Base-by-base conservation (phyloP, 1,140 invertebrate genomes). In the Rhagoletis pomonella region DNA sequence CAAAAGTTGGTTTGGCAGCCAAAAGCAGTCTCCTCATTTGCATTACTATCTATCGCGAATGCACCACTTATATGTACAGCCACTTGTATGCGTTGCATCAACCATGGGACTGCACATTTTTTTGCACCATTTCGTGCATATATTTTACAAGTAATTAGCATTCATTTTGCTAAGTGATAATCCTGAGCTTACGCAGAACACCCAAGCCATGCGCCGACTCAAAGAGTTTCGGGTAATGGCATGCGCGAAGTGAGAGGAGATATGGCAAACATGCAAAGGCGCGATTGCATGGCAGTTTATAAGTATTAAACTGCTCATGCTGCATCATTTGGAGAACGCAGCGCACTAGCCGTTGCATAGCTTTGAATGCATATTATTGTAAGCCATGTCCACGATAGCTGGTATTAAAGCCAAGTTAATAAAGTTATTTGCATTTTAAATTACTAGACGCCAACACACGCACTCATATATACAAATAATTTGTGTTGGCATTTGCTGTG, bases 81-180 rank as follows among this genome's bases (percentile, higher is more conserved):
- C 9, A 55, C 50, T 55, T 4, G 4, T 6, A 9, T 55, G 50
- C 9, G 50, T 7, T 29, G 19, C 10, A 10, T 1, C 64, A 67
- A 29, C 29, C 64, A 55, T n/a, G n/a, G n/a, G n/a, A n/a, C n/a
- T n/a, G n/a, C n/a, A 67, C 64, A 29, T 17, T 73, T 73, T 55
- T 55, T 67, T 67, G n/a, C 29, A 12, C 84, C 50, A 17, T n/a
- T n/a, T n/a, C 3, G 12, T 62, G 3, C 90, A 91, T 90, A 90
- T 91, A 90, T 91, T 91, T 91, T 90, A 89, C 90, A 91, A 90
- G 90, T 91, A 91, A 91, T 91, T 91, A 90, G 90, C 90, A 91
- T 91, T 91, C 91, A 91, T 91, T 91, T 91, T 89, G 88, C 90
- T 89, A 90, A 90, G 91, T 91, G 90, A 91, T 91, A 91, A 90